These are phyloP conservation scores for Triops cancriformis DNA, from an alignment of 1,140 invertebrate genomes.

Conservation along the genomic window DNA sequence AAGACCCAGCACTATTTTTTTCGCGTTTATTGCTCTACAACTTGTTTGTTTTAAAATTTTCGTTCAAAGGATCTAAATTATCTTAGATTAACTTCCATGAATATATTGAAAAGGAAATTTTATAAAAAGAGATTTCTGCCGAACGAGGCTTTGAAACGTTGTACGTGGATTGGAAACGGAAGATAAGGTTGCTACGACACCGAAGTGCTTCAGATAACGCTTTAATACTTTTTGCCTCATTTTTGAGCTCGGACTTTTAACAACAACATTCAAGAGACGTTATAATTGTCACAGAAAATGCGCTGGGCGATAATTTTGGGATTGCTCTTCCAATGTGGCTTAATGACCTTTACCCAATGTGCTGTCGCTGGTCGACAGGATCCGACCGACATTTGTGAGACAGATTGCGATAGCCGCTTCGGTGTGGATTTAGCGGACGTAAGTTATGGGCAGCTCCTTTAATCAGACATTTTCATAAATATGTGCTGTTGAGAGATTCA, in stretches of 20 bases:
- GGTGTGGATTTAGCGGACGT: neutral
- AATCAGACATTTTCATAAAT: neutral
- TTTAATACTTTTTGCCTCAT: too few species aligned
- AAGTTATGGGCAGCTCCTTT: neutral
- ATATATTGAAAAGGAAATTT: too few species aligned
- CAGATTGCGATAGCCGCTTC: neutral
- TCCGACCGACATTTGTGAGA: neutral
- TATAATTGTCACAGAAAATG: neutral
- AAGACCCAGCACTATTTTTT: too few species aligned
- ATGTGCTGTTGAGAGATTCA: neutral
- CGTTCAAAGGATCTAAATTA: too few species aligned
- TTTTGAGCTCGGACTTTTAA: too few species aligned
- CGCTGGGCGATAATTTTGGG: neutral
- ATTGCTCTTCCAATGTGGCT: neutral
- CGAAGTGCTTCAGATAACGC: too few species aligned
- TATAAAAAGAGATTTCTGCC: too few species aligned
- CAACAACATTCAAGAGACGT: too few species aligned
- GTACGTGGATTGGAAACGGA: neutral
- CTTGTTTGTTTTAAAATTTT: too few species aligned
- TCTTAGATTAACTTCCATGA: too few species aligned
- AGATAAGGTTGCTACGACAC: constrained; percentile 11
- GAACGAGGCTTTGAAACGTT: too few species aligned
- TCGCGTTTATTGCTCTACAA: too few species aligned
- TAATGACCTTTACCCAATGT: neutral
- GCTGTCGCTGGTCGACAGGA: neutral